Evolutionary conservation across 2,888 invertebrate genomes (phyloP).

Genomic region (Tenodera sinensis): DNA sequence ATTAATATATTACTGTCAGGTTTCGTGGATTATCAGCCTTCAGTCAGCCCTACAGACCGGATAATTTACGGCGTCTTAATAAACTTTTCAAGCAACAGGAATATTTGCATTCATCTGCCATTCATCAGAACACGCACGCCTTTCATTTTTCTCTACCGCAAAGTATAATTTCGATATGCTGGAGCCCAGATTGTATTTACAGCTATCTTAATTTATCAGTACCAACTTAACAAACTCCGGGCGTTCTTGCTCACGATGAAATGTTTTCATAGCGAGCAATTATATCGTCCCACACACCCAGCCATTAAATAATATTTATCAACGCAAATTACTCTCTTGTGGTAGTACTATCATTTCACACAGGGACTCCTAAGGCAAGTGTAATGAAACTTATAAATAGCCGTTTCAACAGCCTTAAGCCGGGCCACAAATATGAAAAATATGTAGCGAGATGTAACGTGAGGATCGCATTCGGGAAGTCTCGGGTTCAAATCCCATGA

Average conservation of each 20-base stretch:
- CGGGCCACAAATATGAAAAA: no score
- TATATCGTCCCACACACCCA: background rate
- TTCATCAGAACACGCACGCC: background rate
- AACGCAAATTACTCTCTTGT: background rate
- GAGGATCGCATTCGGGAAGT: no score
- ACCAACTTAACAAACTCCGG: background rate
- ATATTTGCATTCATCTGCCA: background rate
- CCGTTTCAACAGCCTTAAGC: no score
- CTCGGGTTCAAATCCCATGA: no score
- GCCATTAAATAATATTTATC: background rate
- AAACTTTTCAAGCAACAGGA: background rate
- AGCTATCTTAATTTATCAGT: background rate
- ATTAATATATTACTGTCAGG: background rate
- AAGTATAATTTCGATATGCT: background rate
- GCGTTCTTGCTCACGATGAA: background rate
- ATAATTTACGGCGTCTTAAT: background rate
- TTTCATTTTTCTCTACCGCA: background rate
- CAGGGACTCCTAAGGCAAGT: background rate
- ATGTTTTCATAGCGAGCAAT: background rate
- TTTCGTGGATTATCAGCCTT: background rate
- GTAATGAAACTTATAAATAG: background rate
- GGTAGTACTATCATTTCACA: background rate
- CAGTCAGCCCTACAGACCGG: background rate
- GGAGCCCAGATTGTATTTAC: background rate
- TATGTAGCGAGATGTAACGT: no score